Conservation (phyloP, 2,888 invertebrate genomes). For the Apotomis betuletana region DNA sequence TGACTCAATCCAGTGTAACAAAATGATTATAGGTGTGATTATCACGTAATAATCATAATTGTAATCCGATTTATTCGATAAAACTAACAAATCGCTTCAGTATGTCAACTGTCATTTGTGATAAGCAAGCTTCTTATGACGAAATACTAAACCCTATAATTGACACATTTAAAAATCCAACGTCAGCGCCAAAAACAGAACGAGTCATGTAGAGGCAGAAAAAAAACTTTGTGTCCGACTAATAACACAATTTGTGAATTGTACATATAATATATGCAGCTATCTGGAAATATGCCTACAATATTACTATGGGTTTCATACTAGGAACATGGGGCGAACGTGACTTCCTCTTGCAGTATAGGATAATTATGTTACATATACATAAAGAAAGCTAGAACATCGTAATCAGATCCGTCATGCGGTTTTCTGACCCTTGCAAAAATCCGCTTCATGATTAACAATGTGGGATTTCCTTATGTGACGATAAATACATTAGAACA, state of each 20-base stretch:
- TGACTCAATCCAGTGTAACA: conserved; percentile 27
- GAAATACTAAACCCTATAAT: not conserved
- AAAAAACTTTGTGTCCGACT: too few relatives aligned
- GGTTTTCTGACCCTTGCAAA: not conserved
- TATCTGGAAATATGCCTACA: too few relatives aligned
- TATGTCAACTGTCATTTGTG: not conserved
- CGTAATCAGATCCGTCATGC: not conserved
- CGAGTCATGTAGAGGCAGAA: too few relatives aligned
- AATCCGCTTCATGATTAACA: not conserved
- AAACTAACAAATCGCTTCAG: conserved; percentile 9
- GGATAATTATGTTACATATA: too few relatives aligned
- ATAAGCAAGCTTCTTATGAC: not conserved
- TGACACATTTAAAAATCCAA: too few relatives aligned
- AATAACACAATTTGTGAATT: too few relatives aligned
- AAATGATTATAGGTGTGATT: not conserved
- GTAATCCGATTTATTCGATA: conserved; percentile 19
- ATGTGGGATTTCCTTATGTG: conserved; percentile 9
- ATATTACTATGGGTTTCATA: too few relatives aligned
- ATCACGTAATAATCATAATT: not conserved
- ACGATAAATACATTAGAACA: not conserved
- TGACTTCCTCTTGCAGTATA: too few relatives aligned
- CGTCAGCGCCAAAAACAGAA: too few relatives aligned
- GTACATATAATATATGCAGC: too few relatives aligned
- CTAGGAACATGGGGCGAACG: too few relatives aligned
- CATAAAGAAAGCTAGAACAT: not conserved